phyloP scores from a whole-genome alignment of 2,888 invertebrate genomes.

The Mactromeris polynyma region DNA sequence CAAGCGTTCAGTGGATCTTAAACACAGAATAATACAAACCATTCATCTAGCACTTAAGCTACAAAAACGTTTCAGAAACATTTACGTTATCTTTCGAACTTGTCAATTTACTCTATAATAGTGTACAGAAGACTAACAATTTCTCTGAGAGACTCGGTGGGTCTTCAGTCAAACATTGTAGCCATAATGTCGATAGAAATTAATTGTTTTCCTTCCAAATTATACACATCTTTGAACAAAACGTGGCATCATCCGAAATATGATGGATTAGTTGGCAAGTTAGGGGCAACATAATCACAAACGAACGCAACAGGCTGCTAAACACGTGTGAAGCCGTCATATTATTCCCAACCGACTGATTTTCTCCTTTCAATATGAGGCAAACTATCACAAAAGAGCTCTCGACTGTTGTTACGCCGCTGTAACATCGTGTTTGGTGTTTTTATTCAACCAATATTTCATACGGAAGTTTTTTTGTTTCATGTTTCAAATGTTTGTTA shows the following conservation, averaged over 20 bases:
- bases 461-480: background rate
- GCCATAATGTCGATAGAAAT: slow-evolving; percentile 64
- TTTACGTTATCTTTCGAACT: background rate
- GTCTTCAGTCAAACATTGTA: slow-evolving; percentile 35
- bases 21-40: too few relatives aligned
- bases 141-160: slow-evolving; percentile 18
- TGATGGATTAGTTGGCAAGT: slow-evolving; percentile 64
- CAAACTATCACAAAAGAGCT: slow-evolving; percentile 13
- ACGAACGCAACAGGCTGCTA: slow-evolving; percentile 41
- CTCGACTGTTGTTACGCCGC: background rate
- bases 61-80: too few relatives aligned
- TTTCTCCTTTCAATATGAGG: background rate
- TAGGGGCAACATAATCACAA: slow-evolving; percentile 40
- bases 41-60: too few relatives aligned
- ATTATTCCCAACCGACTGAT: slow-evolving; percentile 28
- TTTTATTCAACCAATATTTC: slow-evolving; percentile 6
- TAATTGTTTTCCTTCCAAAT: slow-evolving; percentile 67
- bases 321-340: slow-evolving; percentile 25
- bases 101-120: background rate
- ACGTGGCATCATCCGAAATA: slow-evolving; percentile 46
- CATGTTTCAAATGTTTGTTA: background rate
- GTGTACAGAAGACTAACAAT: background rate
- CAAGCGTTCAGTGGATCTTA: too few relatives aligned
- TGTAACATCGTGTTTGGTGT: background rate
- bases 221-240: slow-evolving; percentile 64